Conservation (phyloP, 1,140 invertebrate species). For the Anadara kagoshimensis region DNA sequence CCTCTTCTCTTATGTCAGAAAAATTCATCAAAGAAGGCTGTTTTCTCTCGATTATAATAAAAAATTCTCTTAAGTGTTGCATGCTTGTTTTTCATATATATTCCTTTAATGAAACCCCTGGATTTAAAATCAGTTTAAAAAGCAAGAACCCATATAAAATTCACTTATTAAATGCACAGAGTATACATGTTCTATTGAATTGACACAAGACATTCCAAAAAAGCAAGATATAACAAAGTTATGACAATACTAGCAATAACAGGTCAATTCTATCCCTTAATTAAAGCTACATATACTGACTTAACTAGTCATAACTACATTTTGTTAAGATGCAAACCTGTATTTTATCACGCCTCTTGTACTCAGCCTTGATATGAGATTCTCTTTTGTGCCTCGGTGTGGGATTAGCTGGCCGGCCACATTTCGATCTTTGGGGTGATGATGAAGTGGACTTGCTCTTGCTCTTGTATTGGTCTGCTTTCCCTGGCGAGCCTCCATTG, state of each 20-base stretch:
- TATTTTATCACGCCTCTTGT: conserved; percentile 96
- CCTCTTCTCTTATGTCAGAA: no score
- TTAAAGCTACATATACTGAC: conserved; percentile 16
- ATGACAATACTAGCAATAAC: conserved; percentile 5
- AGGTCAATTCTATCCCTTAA: not conserved
- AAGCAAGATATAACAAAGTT: not conserved
- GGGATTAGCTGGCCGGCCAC: conserved; percentile 62
- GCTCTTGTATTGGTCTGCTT: no score
- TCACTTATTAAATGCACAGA: conserved; percentile 1
- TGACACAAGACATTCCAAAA: conserved; percentile 11
- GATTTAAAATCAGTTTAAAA: no score
- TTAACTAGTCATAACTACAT: conserved; percentile 6
- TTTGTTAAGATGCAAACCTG: conserved; percentile 76
- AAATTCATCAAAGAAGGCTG: no score
- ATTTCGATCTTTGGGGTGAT: conserved; percentile 38
- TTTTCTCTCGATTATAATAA: no score
- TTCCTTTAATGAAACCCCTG: no score
- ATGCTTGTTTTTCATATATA: no score
- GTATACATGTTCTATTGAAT: conserved; percentile 13
- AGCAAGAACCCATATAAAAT: no score
- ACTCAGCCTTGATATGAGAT: conserved; percentile 97
- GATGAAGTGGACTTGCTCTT: no score
- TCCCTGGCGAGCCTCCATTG: no score
- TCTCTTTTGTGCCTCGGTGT: conserved; percentile 74
- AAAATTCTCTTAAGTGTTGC: no score